phyloP scores from a whole-genome alignment of 2,888 invertebrate genomes.

The Caenorhabditis afra region DNA sequence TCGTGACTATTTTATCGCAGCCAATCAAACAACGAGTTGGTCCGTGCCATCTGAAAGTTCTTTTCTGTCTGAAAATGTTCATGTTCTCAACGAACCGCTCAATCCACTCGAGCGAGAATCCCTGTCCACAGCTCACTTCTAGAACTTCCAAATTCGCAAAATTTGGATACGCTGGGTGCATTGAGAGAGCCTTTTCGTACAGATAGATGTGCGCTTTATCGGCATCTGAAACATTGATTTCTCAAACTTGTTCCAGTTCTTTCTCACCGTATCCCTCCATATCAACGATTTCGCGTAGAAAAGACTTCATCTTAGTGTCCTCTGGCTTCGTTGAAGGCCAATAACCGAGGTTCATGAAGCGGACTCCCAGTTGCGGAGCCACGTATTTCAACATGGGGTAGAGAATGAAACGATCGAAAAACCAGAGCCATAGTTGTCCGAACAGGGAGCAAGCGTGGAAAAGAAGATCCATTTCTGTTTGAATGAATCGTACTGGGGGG shows the following conservation, averaged over 20 bases:
- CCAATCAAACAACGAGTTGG: slow-evolving; percentile 62
- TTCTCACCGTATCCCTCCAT: slow-evolving; percentile 25
- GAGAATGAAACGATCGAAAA: slow-evolving; percentile 71
- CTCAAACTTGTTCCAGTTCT: too few relatives aligned
- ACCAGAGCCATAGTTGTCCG: slow-evolving; percentile 62
- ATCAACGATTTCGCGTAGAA: slow-evolving; percentile 15
- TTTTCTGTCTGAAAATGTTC: background rate
- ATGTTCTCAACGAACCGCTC: slow-evolving; percentile 56
- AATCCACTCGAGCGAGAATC: slow-evolving; percentile 73
- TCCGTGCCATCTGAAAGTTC: slow-evolving; percentile 68
- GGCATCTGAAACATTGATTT: slow-evolving; percentile 30
- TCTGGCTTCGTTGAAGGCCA: slow-evolving; percentile 46
- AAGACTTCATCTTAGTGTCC: slow-evolving; percentile 1
- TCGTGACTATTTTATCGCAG: slow-evolving; percentile 58
- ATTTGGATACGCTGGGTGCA: slow-evolving; percentile 69
- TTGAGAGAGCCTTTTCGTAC: slow-evolving; percentile 73
- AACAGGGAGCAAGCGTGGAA: slow-evolving; percentile 25
- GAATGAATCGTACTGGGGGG: background rate
- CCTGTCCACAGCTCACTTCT: slow-evolving; percentile 76
- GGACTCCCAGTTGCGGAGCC: slow-evolving; percentile 61
- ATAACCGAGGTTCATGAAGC: slow-evolving; percentile 76
- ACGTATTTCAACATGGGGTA: slow-evolving; percentile 70
- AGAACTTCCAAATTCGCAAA: slow-evolving; percentile 62
- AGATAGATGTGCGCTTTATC: slow-evolving; percentile 66
- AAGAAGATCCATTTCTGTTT: slow-evolving; percentile 13